Evolutionary conservation across 2,888 invertebrate genomes (phyloP), one percentile per base, ranked within the genome.

Genomic region (Meghimatium bilineatum): DNA sequence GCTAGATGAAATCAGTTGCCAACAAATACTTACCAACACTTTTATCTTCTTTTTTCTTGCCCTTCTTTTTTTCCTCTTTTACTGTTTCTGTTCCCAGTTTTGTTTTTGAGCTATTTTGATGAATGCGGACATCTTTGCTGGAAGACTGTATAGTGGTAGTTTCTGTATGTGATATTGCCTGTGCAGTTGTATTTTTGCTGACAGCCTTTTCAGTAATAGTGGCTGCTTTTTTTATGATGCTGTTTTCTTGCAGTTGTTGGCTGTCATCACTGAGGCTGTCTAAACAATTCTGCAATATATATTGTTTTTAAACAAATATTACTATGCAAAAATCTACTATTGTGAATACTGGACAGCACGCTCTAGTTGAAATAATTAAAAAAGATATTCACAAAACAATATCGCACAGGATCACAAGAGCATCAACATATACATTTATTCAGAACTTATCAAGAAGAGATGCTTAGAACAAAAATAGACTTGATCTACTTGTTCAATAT

Each of bases 41-140:
- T 86, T 91, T 92, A 85, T 92, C 91, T 79, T 92, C 91, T 84
- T 91, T 91, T 85, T 88, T 90, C 85, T 91, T 91, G 83, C 88
- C 89, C 87, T 90, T 91, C 63, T 74, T 83, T 8, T 84, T 75
- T 23, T 88, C 89, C 87, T 90, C 91, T 44, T 69, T 83, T 32
- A 71, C 67, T 23, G 71, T 77, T 12, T 82, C 71, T 76, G 77
- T 86, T 23, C 76, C 80, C 34, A 72, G 26, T 52, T 80, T 79
- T 26, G 56, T 32, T 49, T 80, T 83, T 38, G 63, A 52, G 32
- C 44, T 49, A 76, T 60, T 76, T 32, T 76, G 76, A 49, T 60
- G 56, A 36, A 20, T 26, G 14, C 20, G 36, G 60, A 8, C 56
- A 23, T 67, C 69, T 44, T 80, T 83, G 60, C 29, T 76, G 23